Percentiles rank a stretch among this genome's conserved stretches.
phyloP scores from a whole-genome alignment of 2,113 vertebrate species.

The Catharus bicknelli region DNA sequence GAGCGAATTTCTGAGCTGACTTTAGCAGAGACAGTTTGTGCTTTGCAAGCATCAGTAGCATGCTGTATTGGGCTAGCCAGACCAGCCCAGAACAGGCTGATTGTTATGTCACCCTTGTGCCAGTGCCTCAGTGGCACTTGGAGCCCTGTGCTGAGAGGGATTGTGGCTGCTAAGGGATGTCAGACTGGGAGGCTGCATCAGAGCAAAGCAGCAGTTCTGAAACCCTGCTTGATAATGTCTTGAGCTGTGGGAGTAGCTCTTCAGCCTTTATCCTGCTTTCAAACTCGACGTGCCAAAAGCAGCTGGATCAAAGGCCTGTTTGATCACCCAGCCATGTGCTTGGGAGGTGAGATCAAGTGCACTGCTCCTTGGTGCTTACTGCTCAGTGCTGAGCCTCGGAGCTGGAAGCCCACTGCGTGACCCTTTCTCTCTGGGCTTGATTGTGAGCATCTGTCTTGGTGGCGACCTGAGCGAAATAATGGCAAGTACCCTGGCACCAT shows the following conservation, averaged over 20 bases:
- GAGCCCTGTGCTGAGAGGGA: neutral
- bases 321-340: neutral
- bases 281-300: neutral
- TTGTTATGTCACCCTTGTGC: neutral
- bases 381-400: neutral
- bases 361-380: neutral
- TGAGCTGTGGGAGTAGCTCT: neutral
- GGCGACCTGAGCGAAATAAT: neutral
- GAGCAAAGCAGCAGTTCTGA: neutral
- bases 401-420: neutral
- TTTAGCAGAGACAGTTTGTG: neutral
- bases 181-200: neutral
- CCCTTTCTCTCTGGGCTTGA: neutral
- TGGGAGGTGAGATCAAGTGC: neutral
- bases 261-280: neutral
- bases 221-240: neutral
- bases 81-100: neutral
- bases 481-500: neutral
- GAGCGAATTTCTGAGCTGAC: neutral
- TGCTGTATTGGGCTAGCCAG: neutral
- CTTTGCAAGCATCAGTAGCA: neutral
- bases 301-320: slow-evolving; percentile 4
- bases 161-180: neutral
- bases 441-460: neutral
- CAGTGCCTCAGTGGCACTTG: neutral